A percentile compares a stretch with the other conserved stretches of the same genome.
Conservation (phyloP, 2,113 vertebrate species). For the Nansenia antarctica region DNA sequence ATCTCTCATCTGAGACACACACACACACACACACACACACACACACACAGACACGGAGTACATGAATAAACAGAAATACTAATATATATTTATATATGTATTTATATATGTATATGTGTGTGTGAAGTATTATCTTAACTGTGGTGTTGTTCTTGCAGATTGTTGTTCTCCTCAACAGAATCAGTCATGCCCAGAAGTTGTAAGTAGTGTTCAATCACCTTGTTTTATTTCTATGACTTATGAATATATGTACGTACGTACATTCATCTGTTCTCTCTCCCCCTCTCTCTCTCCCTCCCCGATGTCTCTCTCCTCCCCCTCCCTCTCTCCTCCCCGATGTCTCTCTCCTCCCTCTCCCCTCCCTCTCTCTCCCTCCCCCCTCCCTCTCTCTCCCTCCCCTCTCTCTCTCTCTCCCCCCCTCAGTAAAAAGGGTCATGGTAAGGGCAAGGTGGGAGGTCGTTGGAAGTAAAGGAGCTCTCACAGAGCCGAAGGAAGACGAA, state of each 20-base stretch:
- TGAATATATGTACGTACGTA: neutral
- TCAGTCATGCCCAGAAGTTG: slow-evolving; percentile 81
- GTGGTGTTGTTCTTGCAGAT: slow-evolving; percentile 56
- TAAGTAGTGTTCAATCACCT: slow-evolving; percentile 52
- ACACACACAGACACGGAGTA: neutral
- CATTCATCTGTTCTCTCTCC: neutral
- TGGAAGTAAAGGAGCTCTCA: slow-evolving; percentile 70
- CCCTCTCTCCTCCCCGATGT: neutral
- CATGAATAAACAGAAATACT: neutral
- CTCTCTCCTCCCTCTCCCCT: too few relatives aligned
- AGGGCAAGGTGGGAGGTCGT: slow-evolving; percentile 78
- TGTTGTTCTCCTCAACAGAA: slow-evolving; percentile 77
- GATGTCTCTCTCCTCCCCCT: neutral
- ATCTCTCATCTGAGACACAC: too few relatives aligned
- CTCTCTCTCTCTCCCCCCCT: neutral
- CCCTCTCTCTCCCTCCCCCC: neutral
- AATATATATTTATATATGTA: neutral
- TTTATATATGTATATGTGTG: neutral
- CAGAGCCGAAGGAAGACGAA: neutral
- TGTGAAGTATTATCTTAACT: neutral
- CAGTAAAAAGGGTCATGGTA: slow-evolving; percentile 78
- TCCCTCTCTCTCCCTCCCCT: neutral
- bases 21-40: too few relatives aligned
- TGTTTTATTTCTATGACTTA: neutral
- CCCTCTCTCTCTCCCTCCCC: too few relatives aligned